Conservation (phyloP, 2,113 vertebrate species). For the Geococcyx californianus region DNA sequence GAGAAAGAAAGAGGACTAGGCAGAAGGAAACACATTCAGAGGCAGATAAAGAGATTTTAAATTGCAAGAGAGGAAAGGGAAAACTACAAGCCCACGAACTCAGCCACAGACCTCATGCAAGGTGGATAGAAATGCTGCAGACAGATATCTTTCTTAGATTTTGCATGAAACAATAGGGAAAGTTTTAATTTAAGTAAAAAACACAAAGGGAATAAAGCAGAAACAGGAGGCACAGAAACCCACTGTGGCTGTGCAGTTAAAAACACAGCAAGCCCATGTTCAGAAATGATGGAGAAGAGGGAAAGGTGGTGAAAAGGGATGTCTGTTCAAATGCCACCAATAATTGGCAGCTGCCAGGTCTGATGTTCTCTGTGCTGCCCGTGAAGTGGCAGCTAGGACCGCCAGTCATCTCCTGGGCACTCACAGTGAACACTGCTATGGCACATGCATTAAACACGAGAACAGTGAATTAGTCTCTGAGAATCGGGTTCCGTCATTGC, state of each 20-base stretch:
- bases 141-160: not conserved
- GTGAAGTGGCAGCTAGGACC: not conserved
- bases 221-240: not conserved
- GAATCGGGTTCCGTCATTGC: not conserved
- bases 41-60: not conserved
- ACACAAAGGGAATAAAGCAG: not conserved
- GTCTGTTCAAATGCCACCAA: not conserved
- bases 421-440: fast-evolving
- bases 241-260: not conserved
- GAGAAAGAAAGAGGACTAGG: not conserved
- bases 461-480: not conserved
- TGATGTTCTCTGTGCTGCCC: not conserved
- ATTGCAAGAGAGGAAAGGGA: fast-evolving
- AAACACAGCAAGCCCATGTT: not conserved
- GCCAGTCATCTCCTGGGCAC: not conserved
- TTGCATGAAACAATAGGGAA: not conserved
- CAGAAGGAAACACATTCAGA: not conserved
- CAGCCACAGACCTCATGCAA: not conserved
- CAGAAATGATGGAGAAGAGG: not conserved
- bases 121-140: not conserved
- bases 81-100: not conserved
- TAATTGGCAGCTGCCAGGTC: not conserved
- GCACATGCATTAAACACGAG: not conserved
- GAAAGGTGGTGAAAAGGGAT: not conserved
- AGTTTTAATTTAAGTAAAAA: not conserved